A percentile compares a stretch with the other conserved stretches of the same genome.
phyloP scores from a whole-genome alignment of 2,888 invertebrate genomes.

The Dione vanillae region DNA sequence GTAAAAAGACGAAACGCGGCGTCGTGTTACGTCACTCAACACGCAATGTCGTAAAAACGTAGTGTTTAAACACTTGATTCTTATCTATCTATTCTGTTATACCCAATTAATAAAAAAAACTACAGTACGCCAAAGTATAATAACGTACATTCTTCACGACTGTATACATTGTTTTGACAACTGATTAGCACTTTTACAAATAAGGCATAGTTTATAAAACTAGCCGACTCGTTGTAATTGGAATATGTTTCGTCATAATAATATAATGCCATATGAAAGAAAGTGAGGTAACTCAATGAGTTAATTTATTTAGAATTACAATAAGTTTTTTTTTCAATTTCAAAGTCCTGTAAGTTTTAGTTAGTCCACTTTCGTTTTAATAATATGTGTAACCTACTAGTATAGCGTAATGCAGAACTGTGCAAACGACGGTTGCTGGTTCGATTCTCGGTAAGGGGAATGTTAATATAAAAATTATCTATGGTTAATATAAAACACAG shows the following conservation, averaged over 20 bases:
- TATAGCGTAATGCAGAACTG: too few relatives aligned
- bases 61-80: neutral
- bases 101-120: neutral
- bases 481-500: too few relatives aligned
- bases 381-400: too few relatives aligned
- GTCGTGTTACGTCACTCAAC: neutral
- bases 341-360: too few relatives aligned
- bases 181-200: slow-evolving; percentile 7
- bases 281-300: too few relatives aligned
- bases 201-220: slow-evolving; percentile 28
- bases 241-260: neutral
- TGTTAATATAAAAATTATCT: too few relatives aligned
- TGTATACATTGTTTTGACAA: neutral
- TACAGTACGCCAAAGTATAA: neutral
- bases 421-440: too few relatives aligned
- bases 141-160: neutral
- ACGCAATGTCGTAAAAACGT: neutral
- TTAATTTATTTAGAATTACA: too few relatives aligned
- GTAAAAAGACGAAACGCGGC: neutral
- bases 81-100: neutral
- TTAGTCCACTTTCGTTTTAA: too few relatives aligned
- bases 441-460: too few relatives aligned
- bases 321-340: too few relatives aligned
- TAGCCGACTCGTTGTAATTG: slow-evolving; percentile 4
- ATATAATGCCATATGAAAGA: neutral